Evolutionary conservation across 1,140 invertebrate genomes (phyloP).

Genomic region (Chrysomallon squamiferum): DNA sequence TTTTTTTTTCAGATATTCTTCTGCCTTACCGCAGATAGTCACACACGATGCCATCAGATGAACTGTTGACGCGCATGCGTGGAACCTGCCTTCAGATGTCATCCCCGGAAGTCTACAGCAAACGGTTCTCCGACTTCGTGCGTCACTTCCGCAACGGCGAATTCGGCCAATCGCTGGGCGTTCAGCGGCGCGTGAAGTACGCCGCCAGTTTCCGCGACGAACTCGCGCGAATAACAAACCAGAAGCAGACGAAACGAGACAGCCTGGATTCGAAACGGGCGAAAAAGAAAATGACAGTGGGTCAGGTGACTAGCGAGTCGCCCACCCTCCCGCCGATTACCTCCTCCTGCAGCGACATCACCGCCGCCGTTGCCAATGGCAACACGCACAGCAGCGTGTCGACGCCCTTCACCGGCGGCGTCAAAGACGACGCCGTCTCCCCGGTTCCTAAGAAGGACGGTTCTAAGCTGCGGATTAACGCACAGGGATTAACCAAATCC

Average conservation of each 20-base stretch:
- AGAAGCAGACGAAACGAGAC: neutral
- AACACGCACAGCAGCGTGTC: neutral
- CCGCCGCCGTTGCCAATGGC: neutral
- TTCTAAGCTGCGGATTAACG: neutral
- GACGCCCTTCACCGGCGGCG: neutral
- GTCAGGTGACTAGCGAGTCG: neutral
- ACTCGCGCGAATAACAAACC: neutral
- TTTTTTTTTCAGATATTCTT: no score
- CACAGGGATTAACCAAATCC: neutral
- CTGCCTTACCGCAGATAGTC: neutral
- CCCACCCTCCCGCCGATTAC: neutral
- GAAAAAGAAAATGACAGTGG: neutral
- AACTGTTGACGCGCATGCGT: neutral
- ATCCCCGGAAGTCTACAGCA: conserved; percentile 3
- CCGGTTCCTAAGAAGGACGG: neutral
- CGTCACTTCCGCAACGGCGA: neutral
- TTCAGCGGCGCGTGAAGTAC: neutral
- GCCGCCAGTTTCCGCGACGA: neutral
- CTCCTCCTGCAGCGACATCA: neutral
- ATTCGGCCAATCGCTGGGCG: neutral
- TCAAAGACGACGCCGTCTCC: neutral
- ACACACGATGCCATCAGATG: neutral
- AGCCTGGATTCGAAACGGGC: neutral
- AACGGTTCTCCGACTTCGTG: conserved; percentile 1
- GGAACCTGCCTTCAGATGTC: neutral